phyloP scores from a whole-genome alignment of 2,113 vertebrate species.

The Lanius ludovicianus region DNA sequence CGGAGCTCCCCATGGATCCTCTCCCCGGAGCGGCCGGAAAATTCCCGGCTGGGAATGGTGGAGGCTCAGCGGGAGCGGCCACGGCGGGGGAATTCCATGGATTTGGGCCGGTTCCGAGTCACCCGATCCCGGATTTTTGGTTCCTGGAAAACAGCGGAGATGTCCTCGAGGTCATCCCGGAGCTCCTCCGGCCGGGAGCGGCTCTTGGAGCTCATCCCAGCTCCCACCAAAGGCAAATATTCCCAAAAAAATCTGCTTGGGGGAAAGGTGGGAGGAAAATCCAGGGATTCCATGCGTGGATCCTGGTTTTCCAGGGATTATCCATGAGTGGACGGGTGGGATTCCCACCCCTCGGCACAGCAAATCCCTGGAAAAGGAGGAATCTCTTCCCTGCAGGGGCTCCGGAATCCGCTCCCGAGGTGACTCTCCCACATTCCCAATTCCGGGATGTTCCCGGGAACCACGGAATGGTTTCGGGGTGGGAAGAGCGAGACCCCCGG shows the following conservation, averaged over 20 bases:
- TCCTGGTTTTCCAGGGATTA: neutral
- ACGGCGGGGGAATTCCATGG: neutral
- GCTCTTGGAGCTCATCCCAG: too few relatives aligned
- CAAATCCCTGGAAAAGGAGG: neutral
- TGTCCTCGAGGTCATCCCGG: too few relatives aligned
- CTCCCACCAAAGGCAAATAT: neutral
- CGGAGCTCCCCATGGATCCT: neutral
- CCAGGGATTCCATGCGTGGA: too few relatives aligned
- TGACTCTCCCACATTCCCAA: neutral
- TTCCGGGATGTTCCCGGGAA: neutral
- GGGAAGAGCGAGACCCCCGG: neutral
- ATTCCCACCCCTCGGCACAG: too few relatives aligned
- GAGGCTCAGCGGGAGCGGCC: too few relatives aligned
- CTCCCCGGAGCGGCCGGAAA: too few relatives aligned
- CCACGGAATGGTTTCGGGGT: too few relatives aligned
- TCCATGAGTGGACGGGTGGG: too few relatives aligned
- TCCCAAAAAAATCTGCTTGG: neutral
- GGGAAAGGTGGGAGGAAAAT: neutral
- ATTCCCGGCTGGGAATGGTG: too few relatives aligned
- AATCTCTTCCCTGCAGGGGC: neutral
- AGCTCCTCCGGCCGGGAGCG: neutral
- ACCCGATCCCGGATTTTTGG: neutral
- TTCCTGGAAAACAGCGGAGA: neutral
- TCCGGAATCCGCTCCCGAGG: neutral
- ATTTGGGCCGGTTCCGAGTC: neutral